Conservation (phyloP, 2,113 vertebrate genomes). For the Physeter macrocephalus region DNA sequence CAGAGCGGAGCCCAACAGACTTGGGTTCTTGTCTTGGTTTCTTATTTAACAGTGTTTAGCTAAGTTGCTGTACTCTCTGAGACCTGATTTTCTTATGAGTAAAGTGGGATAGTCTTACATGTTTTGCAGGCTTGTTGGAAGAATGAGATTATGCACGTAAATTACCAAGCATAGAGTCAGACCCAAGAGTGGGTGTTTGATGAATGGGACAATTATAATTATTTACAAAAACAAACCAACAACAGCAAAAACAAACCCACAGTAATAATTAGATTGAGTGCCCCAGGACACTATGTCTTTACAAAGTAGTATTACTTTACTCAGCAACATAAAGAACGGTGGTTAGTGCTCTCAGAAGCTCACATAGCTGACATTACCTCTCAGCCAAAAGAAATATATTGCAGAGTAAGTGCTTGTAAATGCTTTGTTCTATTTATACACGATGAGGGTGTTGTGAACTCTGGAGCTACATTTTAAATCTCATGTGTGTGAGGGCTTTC, state of each 20-base stretch:
- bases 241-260: not conserved
- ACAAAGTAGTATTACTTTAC: constrained; percentile 54
- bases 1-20: not conserved
- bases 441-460: constrained; percentile 64
- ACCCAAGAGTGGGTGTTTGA: not conserved
- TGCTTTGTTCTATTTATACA: constrained; percentile 69
- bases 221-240: constrained; percentile 16
- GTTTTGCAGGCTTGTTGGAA: constrained; percentile 7
- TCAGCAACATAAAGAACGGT: constrained; percentile 64
- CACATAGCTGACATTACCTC: constrained; percentile 53
- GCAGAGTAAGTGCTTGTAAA: constrained; percentile 69
- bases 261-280: constrained; percentile 46
- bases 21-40: not conserved
- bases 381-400: constrained; percentile 72
- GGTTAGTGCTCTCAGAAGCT: constrained; percentile 59
- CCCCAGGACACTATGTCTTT: constrained; percentile 44
- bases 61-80: not conserved
- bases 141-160: constrained; percentile 48
- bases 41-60: constrained; percentile 16
- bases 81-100: constrained; percentile 13
- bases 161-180: not conserved
- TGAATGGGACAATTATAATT: constrained; percentile 58
- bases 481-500: constrained; percentile 62
- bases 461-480: constrained; percentile 66
- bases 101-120: constrained; percentile 21